These are phyloP conservation scores for Sericinus montela DNA, from an alignment of 2,888 invertebrate genomes.

Conservation along the genomic window DNA sequence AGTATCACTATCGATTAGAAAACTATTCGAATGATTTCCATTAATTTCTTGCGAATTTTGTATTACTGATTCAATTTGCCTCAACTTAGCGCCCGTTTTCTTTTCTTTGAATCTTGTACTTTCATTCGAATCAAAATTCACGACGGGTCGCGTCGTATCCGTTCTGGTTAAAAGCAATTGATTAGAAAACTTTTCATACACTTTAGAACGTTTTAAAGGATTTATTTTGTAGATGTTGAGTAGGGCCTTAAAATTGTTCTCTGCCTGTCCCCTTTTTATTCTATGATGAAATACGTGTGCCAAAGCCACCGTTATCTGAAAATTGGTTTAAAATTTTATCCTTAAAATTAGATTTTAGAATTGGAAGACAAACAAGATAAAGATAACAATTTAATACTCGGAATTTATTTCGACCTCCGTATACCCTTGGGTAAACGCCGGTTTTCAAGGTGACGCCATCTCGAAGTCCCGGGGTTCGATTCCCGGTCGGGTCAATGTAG, in stretches of 20 bases:
- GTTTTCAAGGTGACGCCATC: too few relatives aligned
- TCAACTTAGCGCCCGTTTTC: slow-evolving; percentile 31
- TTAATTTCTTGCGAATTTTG: slow-evolving; percentile 21
- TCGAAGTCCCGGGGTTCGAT: too few relatives aligned
- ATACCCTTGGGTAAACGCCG: too few relatives aligned
- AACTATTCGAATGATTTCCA: slow-evolving; percentile 23
- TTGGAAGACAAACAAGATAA: too few relatives aligned
- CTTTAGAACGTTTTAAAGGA: slow-evolving; percentile 48
- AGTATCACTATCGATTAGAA: slow-evolving; percentile 23
- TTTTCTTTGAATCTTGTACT: slow-evolving; percentile 35
- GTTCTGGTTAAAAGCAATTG: slow-evolving; percentile 38
- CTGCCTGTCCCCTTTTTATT: slow-evolving; percentile 28
- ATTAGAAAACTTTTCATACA: slow-evolving; percentile 49
- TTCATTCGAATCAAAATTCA: slow-evolving; percentile 51
- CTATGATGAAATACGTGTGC: slow-evolving; percentile 12
- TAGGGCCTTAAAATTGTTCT: slow-evolving; percentile 46
- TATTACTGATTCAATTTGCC: slow-evolving; percentile 32
- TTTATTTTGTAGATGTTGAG: slow-evolving; percentile 57
- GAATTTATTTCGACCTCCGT: too few relatives aligned
- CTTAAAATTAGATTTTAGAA: too few relatives aligned
- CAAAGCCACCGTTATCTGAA: slow-evolving; percentile 2
- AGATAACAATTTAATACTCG: too few relatives aligned
- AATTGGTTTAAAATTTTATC: not conserved
- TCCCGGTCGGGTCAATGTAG: too few relatives aligned
- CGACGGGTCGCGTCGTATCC: slow-evolving; percentile 23